Percentiles rank a stretch among this genome's conserved stretches.
phyloP scores from a whole-genome alignment of 2,888 invertebrate genomes.

The Alloscopus bannaensis region DNA sequence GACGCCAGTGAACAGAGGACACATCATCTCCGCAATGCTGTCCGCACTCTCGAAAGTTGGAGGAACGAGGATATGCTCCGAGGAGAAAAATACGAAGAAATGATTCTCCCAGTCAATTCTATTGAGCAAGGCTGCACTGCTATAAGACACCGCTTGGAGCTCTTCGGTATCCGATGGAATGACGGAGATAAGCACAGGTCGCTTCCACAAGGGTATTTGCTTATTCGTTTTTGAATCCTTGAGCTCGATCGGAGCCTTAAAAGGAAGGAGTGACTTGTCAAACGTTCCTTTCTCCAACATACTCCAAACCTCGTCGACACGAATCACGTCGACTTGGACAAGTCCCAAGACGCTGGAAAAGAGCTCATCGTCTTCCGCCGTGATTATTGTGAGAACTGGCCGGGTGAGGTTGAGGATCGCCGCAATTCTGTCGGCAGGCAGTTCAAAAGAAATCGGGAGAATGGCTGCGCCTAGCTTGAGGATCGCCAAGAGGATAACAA shows the following conservation, averaged over 20 bases:
- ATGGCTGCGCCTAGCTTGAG: constrained; percentile 58
- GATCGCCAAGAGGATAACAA: constrained; percentile 51
- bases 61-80: constrained; percentile 28
- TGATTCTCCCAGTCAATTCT: constrained; percentile 44
- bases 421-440: constrained; percentile 35
- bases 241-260: constrained; percentile 26
- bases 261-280: constrained; percentile 12
- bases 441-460: constrained; percentile 42
- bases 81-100: constrained; percentile 36
- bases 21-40: constrained; percentile 21
- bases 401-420: constrained; percentile 32
- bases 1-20: constrained; percentile 16
- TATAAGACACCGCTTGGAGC: constrained; percentile 29
- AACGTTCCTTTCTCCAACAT: background rate
- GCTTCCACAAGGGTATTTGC: constrained; percentile 41
- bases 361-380: constrained; percentile 22
- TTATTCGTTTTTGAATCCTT: constrained; percentile 5
- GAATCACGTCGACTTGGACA: constrained; percentile 16
- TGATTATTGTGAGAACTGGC: constrained; percentile 43
- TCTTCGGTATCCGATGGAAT: constrained; percentile 32
- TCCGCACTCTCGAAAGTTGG: constrained; percentile 28
- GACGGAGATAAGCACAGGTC: constrained; percentile 27
- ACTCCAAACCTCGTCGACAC: constrained; percentile 43
- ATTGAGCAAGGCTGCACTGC: constrained; percentile 33
- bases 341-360: background rate